Percentiles rank a stretch among this genome's conserved stretches.
Conservation (phyloP, 2,888 invertebrate species). For the Nemoura dubitans region DNA sequence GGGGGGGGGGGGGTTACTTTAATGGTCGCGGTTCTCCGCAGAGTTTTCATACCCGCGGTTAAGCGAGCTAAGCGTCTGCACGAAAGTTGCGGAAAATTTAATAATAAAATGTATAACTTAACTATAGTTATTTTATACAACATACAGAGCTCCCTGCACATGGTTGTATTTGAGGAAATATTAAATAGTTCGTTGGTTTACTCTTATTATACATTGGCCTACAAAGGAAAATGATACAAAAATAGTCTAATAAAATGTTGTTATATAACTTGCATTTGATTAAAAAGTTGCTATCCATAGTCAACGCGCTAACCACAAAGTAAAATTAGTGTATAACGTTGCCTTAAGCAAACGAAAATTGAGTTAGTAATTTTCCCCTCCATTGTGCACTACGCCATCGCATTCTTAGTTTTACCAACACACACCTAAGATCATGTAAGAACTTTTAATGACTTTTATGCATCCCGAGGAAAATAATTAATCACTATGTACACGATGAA, state of each 20-base stretch:
- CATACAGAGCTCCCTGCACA: too few relatives aligned
- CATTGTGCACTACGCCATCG: neutral
- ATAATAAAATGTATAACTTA: too few relatives aligned
- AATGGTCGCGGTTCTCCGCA: neutral
- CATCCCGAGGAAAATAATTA: neutral
- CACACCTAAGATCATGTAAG: neutral
- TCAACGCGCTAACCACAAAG: neutral
- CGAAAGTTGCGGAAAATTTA: too few relatives aligned
- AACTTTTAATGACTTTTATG: conserved; percentile 7
- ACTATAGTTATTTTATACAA: too few relatives aligned
- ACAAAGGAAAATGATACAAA: neutral
- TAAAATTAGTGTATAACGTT: neutral
- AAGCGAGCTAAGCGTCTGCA: neutral
- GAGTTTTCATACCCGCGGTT: neutral
- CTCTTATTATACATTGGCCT: neutral
- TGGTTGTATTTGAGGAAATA: neutral
- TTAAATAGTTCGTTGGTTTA: neutral
- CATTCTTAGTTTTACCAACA: neutral
- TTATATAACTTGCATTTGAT: conserved; percentile 7
- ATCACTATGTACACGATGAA: conserved; percentile 12
- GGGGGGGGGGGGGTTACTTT: neutral
- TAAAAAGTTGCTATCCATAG: neutral
- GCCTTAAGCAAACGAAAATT: neutral
- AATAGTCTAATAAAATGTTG: neutral
- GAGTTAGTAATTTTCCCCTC: neutral